Evolutionary conservation across 2,113 vertebrate genomes (phyloP), one percentile per base, ranked within the genome.

Genomic region (Lutjanus erythropterus): DNA sequence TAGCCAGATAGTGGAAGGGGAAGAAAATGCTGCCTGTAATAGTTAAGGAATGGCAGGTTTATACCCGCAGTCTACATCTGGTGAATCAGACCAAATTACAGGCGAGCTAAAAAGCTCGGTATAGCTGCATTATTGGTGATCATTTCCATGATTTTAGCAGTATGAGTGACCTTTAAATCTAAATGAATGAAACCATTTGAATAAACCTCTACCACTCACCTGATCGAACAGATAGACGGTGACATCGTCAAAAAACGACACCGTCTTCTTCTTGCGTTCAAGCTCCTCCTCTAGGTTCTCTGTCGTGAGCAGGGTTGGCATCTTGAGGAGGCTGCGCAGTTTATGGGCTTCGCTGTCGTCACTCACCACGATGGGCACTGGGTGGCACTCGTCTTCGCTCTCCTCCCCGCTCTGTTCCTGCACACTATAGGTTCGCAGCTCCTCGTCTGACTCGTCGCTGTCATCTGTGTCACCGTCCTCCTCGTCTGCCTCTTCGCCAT

Each of bases 161-260:
- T 12, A 41, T 39, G 39, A 14, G 39, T 6, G 2, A 1, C 2
- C 12, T 41, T 35, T 35, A 5, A 35, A 37, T 7, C 16, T 50
- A 1, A n/a, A 65, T 49, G 15, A 55, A 41, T 41, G 7, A 31
- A 59, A 37, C 3, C 35, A 37, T 37, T 37, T 37, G 35, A 4
- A 25, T 6, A 4, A 4, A 14, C 4, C n/a, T 27, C 25, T 16
- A n/a, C 1, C 7, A 69, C 85, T 84, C 88, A 99, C 98, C 96
- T 99, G 97, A 92, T 99, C 97, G 0, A 99, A 99, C 90, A 99
- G 94, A 91, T 98, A 98, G 90, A 99, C 96, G 2, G 98, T 99
- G 78, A 99, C 98, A 0, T 99, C 97, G 0, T 99, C 97, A 0
- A 96, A 99, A 90, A 99, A 99, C 39, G 98, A 97, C 77, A 99